A percentile compares a stretch with the other conserved stretches of the same genome.
Evolutionary conservation across 1,140 invertebrate genomes (phyloP).

Genomic region (Drosophila equinoxialis): DNA sequence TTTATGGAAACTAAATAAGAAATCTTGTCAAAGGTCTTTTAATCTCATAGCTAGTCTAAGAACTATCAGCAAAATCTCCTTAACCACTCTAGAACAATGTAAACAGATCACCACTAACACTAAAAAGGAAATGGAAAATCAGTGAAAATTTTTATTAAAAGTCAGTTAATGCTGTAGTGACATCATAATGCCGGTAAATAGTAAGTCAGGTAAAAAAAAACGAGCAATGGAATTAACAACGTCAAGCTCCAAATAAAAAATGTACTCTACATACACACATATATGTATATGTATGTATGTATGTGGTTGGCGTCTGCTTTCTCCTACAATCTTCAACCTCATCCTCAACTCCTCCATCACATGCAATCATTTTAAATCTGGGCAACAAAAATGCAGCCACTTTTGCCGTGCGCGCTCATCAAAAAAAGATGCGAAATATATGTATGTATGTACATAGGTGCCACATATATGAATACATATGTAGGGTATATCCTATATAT

Average conservation of each 20-base stretch:
- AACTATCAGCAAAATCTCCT: too few relatives aligned
- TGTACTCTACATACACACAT: too few relatives aligned
- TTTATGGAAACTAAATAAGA: background rate
- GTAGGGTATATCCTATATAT: conserved; percentile 18
- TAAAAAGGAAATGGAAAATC: too few relatives aligned
- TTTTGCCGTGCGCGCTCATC: conserved; percentile 55
- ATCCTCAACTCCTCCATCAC: conserved; percentile 13
- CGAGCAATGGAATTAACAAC: conserved; percentile 41
- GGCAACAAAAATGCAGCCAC: conserved; percentile 51
- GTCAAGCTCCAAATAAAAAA: conserved; percentile 17
- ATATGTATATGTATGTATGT: conserved; percentile 18
- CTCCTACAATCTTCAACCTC: background rate
- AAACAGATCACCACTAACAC: too few relatives aligned
- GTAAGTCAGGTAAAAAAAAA: conserved; percentile 39
- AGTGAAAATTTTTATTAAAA: conserved; percentile 27
- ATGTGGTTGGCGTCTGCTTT: conserved; percentile 27
- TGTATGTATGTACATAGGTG: too few relatives aligned
- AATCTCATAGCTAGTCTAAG: too few relatives aligned
- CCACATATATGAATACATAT: conserved; percentile 28
- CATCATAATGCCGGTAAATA: conserved; percentile 24
- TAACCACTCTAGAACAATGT: too few relatives aligned
- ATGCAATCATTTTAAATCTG: conserved; percentile 66
- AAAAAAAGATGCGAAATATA: conserved; percentile 55
- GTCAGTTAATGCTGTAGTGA: conserved; percentile 39
- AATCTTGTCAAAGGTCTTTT: too few relatives aligned